Conservation (phyloP, 2,797 vertebrate genomes). For the Denticeps clupeoides region DNA sequence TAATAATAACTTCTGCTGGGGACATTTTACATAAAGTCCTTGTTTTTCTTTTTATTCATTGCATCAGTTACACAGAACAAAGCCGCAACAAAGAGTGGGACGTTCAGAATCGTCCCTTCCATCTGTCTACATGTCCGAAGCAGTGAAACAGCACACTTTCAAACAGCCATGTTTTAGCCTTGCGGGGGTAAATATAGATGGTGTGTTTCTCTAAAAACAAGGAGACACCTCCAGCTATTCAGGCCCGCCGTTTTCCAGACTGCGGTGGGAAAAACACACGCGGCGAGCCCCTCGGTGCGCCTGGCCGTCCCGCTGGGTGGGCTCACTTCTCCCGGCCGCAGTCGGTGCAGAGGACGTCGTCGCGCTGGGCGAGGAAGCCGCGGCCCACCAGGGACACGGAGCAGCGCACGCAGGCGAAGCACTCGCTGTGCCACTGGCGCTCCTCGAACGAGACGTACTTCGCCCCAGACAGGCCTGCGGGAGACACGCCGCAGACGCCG, state of each 20-base stretch:
- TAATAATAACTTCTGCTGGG: neutral
- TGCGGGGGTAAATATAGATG: too few species aligned
- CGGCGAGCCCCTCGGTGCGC: slow-evolving; percentile 2
- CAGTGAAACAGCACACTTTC: too few species aligned
- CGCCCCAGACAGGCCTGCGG: slow-evolving; percentile 70
- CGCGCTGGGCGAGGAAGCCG: slow-evolving; percentile 75
- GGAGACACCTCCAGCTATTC: too few species aligned
- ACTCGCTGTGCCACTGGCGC: slow-evolving; percentile 89
- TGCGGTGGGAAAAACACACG: too few species aligned
- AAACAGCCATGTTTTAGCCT: too few species aligned
- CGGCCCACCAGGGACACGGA: slow-evolving; percentile 72
- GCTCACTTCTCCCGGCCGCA: slow-evolving; percentile 69
- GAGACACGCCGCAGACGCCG: too few species aligned
- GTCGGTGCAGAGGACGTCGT: slow-evolving; percentile 75
- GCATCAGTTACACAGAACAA: too few species aligned
- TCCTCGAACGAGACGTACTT: slow-evolving; percentile 94
- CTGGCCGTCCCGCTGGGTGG: neutral
- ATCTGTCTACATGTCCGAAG: too few species aligned
- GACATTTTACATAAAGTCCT: neutral
- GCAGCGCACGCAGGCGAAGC: slow-evolving; percentile 79
- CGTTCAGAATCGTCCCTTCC: too few species aligned
- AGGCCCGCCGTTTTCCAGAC: too few species aligned
- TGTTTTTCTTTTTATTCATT: neutral
- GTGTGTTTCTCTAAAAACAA: too few species aligned
- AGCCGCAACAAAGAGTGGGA: too few species aligned